Evolutionary conservation across 1,140 invertebrate genomes (phyloP).

Genomic region (Galendromus occidentalis): DNA sequence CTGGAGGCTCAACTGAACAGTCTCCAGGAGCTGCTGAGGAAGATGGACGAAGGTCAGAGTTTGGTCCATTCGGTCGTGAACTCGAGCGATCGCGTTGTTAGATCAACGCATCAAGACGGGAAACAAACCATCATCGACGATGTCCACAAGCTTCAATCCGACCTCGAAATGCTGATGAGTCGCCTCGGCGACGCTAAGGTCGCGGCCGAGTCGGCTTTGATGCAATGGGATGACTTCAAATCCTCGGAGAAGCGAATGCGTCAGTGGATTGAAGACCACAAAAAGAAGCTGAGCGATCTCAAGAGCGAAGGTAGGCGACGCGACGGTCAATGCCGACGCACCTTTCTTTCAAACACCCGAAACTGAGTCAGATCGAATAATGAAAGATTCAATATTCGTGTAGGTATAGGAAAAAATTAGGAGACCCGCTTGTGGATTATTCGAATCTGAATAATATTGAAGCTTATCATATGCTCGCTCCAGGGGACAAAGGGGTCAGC

Average conservation of each 20-base stretch:
- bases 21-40: conserved; percentile 48
- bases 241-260: conserved; percentile 71
- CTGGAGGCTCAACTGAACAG: conserved; percentile 52
- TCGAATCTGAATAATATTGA: too few species aligned
- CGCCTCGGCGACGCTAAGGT: conserved; percentile 82
- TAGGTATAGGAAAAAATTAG: too few species aligned
- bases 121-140: conserved; percentile 64
- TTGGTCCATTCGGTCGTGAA: conserved; percentile 71
- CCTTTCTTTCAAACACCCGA: too few species aligned
- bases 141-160: conserved; percentile 70
- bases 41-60: conserved; percentile 73
- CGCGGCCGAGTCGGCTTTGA: conserved; percentile 64
- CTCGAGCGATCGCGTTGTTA: conserved; percentile 70
- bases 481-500: neutral
- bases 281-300: conserved; percentile 79
- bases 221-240: conserved; percentile 89
- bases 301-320: conserved; percentile 47
- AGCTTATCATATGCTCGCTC: too few species aligned
- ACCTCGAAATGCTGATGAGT: conserved; percentile 75
- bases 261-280: conserved; percentile 84
- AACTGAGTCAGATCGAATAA: too few species aligned
- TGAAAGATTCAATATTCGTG: too few species aligned
- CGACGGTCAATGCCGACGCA: too few species aligned
- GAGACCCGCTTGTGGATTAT: too few species aligned
- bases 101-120: conserved; percentile 69